Conservation (phyloP, 2,888 invertebrate genomes). For the Branchellion lobata region DNA sequence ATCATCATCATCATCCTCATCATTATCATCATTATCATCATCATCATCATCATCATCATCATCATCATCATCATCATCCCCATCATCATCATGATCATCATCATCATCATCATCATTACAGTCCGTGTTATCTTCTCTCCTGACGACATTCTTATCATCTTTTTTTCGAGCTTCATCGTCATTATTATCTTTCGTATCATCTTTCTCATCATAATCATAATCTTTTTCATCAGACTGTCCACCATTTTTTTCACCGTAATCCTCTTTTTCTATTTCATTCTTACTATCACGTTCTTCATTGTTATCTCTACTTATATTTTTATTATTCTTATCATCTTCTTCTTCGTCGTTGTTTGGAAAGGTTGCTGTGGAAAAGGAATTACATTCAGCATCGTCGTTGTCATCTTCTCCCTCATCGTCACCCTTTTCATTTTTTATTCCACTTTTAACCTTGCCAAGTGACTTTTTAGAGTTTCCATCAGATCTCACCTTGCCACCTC, state of each 20-base stretch:
- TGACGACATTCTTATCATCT: neutral
- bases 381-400: slow-evolving; percentile 12
- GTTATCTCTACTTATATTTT: too few relatives aligned
- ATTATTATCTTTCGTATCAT: neutral
- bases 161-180: neutral
- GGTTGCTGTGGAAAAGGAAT: neutral
- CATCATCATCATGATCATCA: neutral
- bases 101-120: neutral
- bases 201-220: neutral
- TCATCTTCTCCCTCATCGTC: slow-evolving; percentile 10
- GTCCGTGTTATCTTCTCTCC: neutral
- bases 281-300: neutral
- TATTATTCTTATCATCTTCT: neutral
- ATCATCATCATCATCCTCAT: neutral
- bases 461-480: too few relatives aligned
- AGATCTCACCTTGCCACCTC: too few relatives aligned
- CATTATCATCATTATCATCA: neutral
- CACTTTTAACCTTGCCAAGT: neutral
- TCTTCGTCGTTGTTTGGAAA: neutral
- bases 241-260: neutral
- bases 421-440: neutral
- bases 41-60: slow-evolving; percentile 6
- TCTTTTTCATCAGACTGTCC: neutral
- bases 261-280: neutral
- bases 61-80: neutral